phyloP scores from a whole-genome alignment of 2,888 invertebrate genomes.

The Thereva nobilitata region DNA sequence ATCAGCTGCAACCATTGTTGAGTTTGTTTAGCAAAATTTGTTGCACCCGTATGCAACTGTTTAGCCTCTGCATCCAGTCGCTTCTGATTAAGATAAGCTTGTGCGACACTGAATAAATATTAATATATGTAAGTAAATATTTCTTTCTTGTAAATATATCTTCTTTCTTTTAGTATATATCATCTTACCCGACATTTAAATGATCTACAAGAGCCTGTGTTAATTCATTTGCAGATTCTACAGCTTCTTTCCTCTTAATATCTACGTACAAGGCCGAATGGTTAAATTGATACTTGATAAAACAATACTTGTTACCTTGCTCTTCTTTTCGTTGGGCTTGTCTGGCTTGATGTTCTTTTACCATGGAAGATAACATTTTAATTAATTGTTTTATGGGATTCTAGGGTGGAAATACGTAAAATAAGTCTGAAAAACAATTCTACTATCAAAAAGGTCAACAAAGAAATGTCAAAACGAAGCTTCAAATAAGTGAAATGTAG shows the following conservation, averaged over 20 bases:
- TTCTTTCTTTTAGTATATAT: neutral
- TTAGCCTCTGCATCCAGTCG: conserved; percentile 97
- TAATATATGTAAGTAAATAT: neutral
- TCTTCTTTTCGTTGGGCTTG: conserved; percentile 78
- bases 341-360: conserved; percentile 85
- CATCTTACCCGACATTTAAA: conserved; percentile 88
- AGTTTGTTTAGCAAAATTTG: conserved; percentile 94
- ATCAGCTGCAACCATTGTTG: conserved; percentile 95
- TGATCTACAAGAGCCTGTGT: conserved; percentile 96
- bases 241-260: conserved; percentile 89
- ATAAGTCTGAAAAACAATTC: too few species aligned
- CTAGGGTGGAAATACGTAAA: too few species aligned
- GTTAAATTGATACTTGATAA: neutral
- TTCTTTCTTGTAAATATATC: neutral
- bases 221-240: conserved; percentile 87
- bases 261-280: conserved; percentile 64
- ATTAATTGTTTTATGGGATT: neutral
- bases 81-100: conserved; percentile 98
- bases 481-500: too few species aligned
- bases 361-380: conserved; percentile 79
- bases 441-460: too few species aligned
- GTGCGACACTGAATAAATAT: conserved; percentile 72
- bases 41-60: conserved; percentile 89
- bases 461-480: too few species aligned
- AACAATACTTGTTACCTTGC: conserved; percentile 66